Conservation (phyloP, 2,113 vertebrate genomes). For the Malaclemys terrapin region DNA sequence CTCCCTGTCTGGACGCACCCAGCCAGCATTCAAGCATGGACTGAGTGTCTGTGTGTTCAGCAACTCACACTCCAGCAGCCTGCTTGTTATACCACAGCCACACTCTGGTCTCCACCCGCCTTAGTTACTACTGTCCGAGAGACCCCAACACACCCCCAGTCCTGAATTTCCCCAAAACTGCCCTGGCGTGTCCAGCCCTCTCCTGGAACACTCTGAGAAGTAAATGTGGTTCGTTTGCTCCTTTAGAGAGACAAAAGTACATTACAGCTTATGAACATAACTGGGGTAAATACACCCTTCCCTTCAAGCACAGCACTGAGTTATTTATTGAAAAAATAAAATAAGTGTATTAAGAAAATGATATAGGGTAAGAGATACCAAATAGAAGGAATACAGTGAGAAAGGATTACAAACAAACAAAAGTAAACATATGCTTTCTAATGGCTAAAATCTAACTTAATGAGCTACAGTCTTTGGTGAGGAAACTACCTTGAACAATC, state of each 20-base stretch:
- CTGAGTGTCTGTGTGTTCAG: not conserved
- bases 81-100: too few species aligned
- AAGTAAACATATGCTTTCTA: not conserved
- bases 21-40: not conserved
- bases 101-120: not conserved
- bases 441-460: too few species aligned
- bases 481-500: too few species aligned
- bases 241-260: not conserved
- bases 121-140: not conserved
- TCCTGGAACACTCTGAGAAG: not conserved
- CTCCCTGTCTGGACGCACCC: too few species aligned
- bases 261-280: not conserved
- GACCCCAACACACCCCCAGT: not conserved
- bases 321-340: too few species aligned
- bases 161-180: too few species aligned
- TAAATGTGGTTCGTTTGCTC: not conserved
- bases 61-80: not conserved
- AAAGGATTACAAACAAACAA: too few species aligned
- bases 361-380: not conserved
- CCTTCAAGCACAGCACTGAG: not conserved
- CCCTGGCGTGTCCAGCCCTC: not conserved
- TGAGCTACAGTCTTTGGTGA: too few species aligned
- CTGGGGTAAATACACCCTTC: not conserved
- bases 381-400: not conserved
- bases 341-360: not conserved